Evolutionary conservation across 2,113 vertebrate species (phyloP).

Genomic region (Dasypus novemcinctus): DNA sequence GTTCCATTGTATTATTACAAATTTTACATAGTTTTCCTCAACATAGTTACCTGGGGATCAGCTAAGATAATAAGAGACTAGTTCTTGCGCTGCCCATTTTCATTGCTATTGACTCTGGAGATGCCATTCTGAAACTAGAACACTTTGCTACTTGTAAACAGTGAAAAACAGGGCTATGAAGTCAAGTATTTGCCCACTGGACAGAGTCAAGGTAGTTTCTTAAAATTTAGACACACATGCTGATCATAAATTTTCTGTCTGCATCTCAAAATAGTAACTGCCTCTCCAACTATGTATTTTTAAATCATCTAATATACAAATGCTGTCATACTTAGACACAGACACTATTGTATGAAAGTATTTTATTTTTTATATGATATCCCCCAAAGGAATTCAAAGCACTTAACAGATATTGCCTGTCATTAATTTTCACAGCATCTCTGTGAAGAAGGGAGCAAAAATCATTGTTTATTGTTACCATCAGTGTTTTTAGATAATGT

Average conservation of each 20-base stretch:
- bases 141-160: not conserved
- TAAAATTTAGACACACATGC: not conserved
- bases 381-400: not conserved
- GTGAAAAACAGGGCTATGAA: not conserved
- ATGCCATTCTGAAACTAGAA: not conserved
- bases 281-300: not conserved
- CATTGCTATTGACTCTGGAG: not conserved
- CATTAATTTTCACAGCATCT: conserved; percentile 33
- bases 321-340: not conserved
- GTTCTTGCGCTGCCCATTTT: not conserved
- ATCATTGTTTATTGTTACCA: not conserved
- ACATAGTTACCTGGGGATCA: not conserved
- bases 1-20: conserved; percentile 1
- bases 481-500: not conserved
- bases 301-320: not conserved
- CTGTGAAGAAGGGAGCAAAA: not conserved
- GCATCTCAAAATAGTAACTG: not conserved
- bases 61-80: not conserved
- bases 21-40: conserved; percentile 9
- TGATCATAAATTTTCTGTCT: not conserved
- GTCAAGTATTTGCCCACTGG: not conserved
- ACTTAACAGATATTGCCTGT: not conserved
- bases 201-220: not conserved
- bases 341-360: not conserved
- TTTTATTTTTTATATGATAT: conserved; percentile 5